These are phyloP conservation scores for Gymnothorax reevesii DNA, from an alignment of 2,797 vertebrate genomes.

Conservation along the genomic window DNA sequence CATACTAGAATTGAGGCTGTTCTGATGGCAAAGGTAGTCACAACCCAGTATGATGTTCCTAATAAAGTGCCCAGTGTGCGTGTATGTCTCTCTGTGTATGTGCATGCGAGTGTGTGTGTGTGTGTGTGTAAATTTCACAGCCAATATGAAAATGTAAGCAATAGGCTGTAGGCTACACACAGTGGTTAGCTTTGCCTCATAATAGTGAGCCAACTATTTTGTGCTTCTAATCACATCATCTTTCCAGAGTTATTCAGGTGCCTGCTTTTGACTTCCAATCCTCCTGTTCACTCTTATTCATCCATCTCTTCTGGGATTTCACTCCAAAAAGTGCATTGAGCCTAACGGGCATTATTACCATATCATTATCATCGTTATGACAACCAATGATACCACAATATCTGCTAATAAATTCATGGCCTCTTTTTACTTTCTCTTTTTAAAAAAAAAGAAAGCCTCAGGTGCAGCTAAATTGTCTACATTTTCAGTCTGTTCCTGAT, in stretches of 20 bases:
- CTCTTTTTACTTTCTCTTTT: background rate
- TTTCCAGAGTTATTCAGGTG: background rate
- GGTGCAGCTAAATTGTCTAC: background rate
- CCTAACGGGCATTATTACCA: constrained; percentile 10
- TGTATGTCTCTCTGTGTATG: no score
- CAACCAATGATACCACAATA: background rate
- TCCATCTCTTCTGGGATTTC: background rate
- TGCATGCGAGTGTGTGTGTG: no score
- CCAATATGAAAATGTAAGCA: background rate
- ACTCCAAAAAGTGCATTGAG: background rate
- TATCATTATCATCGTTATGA: constrained; percentile 17
- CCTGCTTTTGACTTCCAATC: background rate
- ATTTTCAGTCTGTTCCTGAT: background rate
- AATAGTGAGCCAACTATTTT: background rate
- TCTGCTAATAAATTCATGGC: constrained; percentile 8
- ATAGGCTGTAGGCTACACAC: background rate
- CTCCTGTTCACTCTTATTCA: background rate
- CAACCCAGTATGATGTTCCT: no score
- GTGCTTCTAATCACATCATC: background rate
- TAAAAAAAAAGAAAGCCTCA: background rate
- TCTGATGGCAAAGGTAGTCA: no score
- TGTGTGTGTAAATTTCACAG: background rate
- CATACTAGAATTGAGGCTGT: no score
- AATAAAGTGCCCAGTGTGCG: no score
- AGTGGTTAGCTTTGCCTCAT: background rate